phyloP scores from a whole-genome alignment of 2,113 vertebrate genomes.

The Neopipo cinnamomea region DNA sequence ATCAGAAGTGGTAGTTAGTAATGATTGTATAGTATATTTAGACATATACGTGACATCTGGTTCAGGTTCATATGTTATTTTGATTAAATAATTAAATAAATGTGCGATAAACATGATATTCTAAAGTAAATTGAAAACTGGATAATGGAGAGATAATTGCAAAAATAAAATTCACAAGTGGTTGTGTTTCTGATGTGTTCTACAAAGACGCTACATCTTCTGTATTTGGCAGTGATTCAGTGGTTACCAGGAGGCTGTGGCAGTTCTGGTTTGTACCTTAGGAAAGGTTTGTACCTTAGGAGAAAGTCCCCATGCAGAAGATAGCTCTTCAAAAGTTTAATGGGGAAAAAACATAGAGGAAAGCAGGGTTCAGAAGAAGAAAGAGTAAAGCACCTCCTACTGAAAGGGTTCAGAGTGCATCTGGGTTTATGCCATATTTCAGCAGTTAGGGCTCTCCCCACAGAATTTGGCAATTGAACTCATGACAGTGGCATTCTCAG shows the following conservation, averaged over 20 bases:
- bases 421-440: background rate
- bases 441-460: background rate
- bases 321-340: background rate
- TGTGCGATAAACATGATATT: background rate
- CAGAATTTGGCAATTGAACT: background rate
- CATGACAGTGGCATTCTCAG: background rate
- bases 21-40: background rate
- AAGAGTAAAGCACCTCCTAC: background rate
- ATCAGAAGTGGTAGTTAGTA: background rate
- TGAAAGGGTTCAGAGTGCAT: background rate
- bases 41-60: background rate
- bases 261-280: background rate
- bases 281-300: background rate
- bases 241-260: background rate
- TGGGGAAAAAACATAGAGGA: background rate
- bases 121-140: background rate
- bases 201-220: background rate
- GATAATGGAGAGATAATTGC: background rate
- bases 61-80: background rate
- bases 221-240: background rate
- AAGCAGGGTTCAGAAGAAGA: background rate
- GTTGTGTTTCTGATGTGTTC: background rate
- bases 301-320: background rate
- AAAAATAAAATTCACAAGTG: background rate
- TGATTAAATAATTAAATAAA: background rate